phyloP scores from a whole-genome alignment of 2,797 vertebrate species.

The Phataginus tetradactyla region DNA sequence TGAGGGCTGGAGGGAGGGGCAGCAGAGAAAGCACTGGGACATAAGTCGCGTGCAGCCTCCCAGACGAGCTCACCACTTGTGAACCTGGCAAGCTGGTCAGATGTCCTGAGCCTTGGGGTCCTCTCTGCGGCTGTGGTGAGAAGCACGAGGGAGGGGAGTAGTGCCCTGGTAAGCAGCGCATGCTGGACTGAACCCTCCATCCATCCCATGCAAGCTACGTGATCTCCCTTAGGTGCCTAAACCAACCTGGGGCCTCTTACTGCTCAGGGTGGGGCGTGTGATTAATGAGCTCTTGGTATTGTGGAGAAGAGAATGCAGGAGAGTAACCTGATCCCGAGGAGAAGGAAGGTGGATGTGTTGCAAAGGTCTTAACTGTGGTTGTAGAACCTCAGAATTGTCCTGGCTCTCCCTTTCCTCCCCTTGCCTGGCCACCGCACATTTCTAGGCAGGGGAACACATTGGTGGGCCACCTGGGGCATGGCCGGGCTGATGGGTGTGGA shows the following conservation, averaged over 20 bases:
- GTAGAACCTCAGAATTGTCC: background rate
- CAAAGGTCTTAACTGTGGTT: background rate
- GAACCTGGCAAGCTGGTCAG: background rate
- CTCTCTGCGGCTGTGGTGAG: background rate
- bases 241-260: background rate
- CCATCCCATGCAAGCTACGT: background rate
- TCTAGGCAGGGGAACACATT: background rate
- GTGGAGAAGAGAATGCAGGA: background rate
- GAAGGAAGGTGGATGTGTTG: background rate
- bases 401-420: background rate
- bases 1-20: too few species aligned
- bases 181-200: too few species aligned
- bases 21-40: background rate
- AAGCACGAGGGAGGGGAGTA: background rate
- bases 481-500: background rate
- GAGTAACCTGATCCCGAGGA: background rate
- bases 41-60: background rate
- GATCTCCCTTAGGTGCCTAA: background rate
- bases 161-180: rapidly evolving
- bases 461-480: background rate
- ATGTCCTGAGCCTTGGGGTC: background rate
- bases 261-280: background rate
- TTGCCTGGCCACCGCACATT: too few species aligned
- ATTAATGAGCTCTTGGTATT: background rate
- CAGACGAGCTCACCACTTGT: background rate